These are phyloP conservation scores for Ginglymostoma cirratum DNA, from an alignment of 2,113 vertebrate species.

Conservation along the genomic window DNA sequence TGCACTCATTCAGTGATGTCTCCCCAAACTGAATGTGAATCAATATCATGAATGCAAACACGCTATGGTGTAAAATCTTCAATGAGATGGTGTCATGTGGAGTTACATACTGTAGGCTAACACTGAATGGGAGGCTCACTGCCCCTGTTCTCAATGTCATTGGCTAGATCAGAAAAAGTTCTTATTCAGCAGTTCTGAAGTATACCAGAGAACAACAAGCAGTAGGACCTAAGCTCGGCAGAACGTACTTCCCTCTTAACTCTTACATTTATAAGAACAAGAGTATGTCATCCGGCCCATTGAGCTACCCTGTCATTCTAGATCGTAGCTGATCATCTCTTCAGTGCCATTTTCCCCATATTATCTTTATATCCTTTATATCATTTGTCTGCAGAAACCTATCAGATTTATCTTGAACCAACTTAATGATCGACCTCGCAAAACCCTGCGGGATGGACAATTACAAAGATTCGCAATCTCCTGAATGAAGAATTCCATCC, in stretches of 20 bases:
- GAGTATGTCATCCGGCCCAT: no score
- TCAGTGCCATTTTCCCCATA: no score
- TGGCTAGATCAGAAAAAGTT: background rate
- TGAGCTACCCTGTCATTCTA: no score
- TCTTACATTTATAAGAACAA: no score
- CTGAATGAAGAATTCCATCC: no score
- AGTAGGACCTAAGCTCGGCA: background rate
- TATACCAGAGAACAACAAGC: background rate
- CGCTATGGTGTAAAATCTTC: slow-evolving; percentile 40
- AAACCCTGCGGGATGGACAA: no score
- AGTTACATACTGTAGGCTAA: slow-evolving; percentile 37
- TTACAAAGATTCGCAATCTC: no score
- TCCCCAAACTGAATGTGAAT: slow-evolving; percentile 44
- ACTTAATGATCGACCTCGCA: no score
- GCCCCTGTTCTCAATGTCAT: background rate
- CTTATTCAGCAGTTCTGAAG: background rate
- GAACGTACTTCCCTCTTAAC: background rate
- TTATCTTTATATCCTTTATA: no score
- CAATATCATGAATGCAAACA: slow-evolving; percentile 42
- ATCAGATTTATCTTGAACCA: no score
- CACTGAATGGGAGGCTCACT: background rate
- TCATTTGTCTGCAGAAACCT: no score
- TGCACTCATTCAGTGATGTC: slow-evolving; percentile 41
- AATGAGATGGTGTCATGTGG: slow-evolving; percentile 39
- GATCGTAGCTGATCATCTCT: no score